These are phyloP conservation scores for Acinonyx jubatus DNA, from an alignment of 2,113 vertebrate genomes.

Conservation along the genomic window DNA sequence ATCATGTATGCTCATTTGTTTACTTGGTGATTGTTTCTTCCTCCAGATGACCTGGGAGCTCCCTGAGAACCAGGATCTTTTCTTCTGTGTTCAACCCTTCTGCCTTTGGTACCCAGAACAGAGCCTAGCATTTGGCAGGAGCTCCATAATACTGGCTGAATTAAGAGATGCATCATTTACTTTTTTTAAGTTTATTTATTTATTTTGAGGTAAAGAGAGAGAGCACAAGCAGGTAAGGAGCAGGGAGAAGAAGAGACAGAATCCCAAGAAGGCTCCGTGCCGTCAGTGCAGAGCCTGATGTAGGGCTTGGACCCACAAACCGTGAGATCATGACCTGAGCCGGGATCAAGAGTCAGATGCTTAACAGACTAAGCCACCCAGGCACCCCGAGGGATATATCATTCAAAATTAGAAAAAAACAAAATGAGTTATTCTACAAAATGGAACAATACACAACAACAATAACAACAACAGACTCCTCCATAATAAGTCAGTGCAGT, in stretches of 20 bases:
- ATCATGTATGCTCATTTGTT: background rate
- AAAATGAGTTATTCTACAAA: conserved; percentile 7
- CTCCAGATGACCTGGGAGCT: background rate
- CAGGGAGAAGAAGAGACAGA: no score
- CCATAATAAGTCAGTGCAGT: background rate
- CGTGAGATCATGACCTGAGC: no score
- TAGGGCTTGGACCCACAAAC: no score
- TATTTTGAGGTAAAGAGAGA: no score
- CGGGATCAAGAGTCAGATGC: no score
- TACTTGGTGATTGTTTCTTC: background rate
- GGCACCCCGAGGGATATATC: background rate
- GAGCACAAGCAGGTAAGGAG: no score
- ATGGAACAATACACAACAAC: background rate
- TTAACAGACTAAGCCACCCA: no score
- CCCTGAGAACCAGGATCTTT: background rate
- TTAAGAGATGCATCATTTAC: background rate
- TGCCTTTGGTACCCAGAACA: background rate
- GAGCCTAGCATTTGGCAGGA: background rate
- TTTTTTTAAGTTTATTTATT: no score
- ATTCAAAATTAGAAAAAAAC: background rate
- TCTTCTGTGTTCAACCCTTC: background rate
- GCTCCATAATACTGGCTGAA: background rate
- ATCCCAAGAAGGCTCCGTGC: no score
- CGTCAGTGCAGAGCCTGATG: no score
- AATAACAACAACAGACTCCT: background rate